Evolutionary conservation across 2,113 vertebrate genomes (phyloP), one percentile per base, ranked within the genome.

Genomic region (Ariopsis seemanni): DNA sequence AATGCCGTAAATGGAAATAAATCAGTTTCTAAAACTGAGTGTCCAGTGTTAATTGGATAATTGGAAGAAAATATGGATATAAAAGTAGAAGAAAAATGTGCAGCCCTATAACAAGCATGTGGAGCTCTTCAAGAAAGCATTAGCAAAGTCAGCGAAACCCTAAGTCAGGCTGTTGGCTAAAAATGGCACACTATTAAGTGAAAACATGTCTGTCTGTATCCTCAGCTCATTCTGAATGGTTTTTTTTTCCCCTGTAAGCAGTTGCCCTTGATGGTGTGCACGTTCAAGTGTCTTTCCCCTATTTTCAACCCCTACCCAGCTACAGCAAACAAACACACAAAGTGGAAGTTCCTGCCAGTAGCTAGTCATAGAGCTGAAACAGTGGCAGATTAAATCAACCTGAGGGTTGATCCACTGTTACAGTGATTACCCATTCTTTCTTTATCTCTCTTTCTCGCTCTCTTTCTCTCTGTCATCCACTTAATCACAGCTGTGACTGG

Each of bases 321-420:
- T 27, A 60, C 63, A 15, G 58, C 71, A 53, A 53, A 22, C 12
- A 60, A 22, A 87, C 48, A 83, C 42, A 85, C 77, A 58, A 60
- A 72, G 55, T 57, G 8, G 85, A 83, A 83, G 82, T 77, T 80
- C 79, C 67, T 87, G 69, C 86, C 83, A 88, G 71, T 75, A 30
- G 71, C 50, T 83, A 88, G 60, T 83, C 86, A 67, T 75, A 65
- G 79, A 67, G 62, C 60, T 83, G 72, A 87, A 27, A 87, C 86
- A 77, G 71, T 87, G 89, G 77, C 71, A 82, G 86, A 89, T 87
- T 87, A 85, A 89, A 89, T 89, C 89, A 89, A 87, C 83, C 79
- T 89, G 89, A 89, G 84, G 86, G 83, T 86, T 89, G 86, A 89
- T 89, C 89, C 53, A 52, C 86, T 87, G 89, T 89, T 83, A 87